These are phyloP conservation scores for Butorides virescens DNA, from an alignment of 2,113 vertebrate genomes.

Conservation along the genomic window DNA sequence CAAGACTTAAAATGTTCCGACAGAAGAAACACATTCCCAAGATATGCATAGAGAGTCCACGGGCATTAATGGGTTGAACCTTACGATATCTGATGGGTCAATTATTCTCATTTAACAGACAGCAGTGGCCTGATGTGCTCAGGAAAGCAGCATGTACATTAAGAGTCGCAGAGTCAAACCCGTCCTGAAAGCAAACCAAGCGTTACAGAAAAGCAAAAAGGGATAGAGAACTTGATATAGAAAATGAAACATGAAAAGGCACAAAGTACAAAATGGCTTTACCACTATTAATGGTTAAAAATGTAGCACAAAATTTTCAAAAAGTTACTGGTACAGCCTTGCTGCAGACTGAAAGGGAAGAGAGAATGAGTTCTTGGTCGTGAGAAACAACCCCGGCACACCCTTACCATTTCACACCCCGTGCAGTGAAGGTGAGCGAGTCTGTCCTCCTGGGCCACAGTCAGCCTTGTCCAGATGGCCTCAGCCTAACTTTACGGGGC, in stretches of 20 bases:
- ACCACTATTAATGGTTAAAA: not conserved
- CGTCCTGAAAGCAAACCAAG: not conserved
- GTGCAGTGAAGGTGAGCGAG: not conserved
- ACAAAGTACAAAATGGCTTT: not conserved
- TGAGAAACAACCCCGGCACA: not conserved
- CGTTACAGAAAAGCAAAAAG: not conserved
- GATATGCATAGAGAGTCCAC: not conserved
- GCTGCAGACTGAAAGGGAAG: not conserved
- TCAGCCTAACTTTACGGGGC: not conserved
- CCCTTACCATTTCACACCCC: fast-evolving
- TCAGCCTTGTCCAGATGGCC: not conserved
- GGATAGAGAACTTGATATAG: not conserved
- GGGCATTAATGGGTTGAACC: not conserved
- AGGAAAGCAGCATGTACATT: fast-evolving
- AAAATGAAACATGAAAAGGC: not conserved
- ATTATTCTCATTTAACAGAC: not conserved
- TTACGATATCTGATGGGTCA: not conserved
- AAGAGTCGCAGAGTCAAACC: not conserved
- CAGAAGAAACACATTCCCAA: not conserved
- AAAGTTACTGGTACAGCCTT: not conserved
- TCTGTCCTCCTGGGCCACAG: not conserved
- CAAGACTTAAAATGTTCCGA: not conserved
- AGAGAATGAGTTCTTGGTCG: not conserved
- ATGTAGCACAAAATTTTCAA: not conserved
- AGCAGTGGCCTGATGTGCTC: not conserved